These are phyloP conservation scores for Nemapogon koenigi DNA, from an alignment of 2,888 invertebrate species.

Conservation along the genomic window DNA sequence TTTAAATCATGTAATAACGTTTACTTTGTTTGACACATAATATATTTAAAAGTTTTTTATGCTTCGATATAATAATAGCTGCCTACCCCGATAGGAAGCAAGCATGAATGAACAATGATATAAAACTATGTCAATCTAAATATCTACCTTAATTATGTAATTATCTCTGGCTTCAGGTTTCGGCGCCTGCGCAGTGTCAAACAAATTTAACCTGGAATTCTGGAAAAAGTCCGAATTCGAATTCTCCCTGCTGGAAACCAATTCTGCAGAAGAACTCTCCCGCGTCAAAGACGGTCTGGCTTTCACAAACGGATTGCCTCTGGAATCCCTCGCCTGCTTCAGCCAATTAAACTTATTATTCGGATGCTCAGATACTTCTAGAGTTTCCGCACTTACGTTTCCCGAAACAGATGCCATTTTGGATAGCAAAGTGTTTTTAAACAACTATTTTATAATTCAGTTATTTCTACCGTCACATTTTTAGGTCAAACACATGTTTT, in stretches of 20 bases:
- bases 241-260: slow-evolving; percentile 42
- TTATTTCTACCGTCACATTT: not conserved
- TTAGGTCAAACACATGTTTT: not conserved
- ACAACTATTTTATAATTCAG: too few species aligned
- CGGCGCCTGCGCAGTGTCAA: slow-evolving; percentile 36
- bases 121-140: too few species aligned
- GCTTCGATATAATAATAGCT: too few species aligned
- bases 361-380: too few species aligned
- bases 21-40: too few species aligned
- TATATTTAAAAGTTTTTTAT: too few species aligned
- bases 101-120: too few species aligned
- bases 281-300: slow-evolving; percentile 41
- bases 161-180: slow-evolving; percentile 40
- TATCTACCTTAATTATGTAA: too few species aligned
- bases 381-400: slow-evolving; percentile 23
- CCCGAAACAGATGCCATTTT: not conserved
- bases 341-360: slow-evolving; percentile 51
- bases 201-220: slow-evolving; percentile 47
- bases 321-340: slow-evolving; percentile 32
- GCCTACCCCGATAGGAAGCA: too few species aligned
- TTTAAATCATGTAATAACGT: too few species aligned
- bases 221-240: slow-evolving; percentile 52
- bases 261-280: slow-evolving; percentile 45
- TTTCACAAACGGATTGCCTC: slow-evolving; percentile 48
- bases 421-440: not conserved